Evolutionary conservation across 2,888 invertebrate species (phyloP).

Genomic region (Cloeon dipterum): DNA sequence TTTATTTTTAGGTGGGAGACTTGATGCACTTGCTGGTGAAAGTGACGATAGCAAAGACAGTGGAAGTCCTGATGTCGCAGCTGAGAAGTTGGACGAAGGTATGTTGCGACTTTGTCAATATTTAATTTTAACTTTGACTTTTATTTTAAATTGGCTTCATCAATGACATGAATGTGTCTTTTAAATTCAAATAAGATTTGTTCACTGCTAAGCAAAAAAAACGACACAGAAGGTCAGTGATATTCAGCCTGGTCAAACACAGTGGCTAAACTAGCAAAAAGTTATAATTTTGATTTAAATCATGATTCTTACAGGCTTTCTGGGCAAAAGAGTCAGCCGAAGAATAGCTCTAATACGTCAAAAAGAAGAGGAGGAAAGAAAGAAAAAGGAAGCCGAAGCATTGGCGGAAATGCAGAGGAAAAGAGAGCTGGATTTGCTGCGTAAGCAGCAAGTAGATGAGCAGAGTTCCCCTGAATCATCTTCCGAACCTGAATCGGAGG

Average conservation of each 20-base stretch:
- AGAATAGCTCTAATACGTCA: conserved; percentile 74
- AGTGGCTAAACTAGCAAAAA: no score
- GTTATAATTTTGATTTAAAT: no score
- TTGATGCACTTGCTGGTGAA: conserved; percentile 5
- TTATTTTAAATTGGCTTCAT: no score
- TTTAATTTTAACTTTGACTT: no score
- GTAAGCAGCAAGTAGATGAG: conserved; percentile 14
- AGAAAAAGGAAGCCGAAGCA: conserved; percentile 51
- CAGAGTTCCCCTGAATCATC: conserved; percentile 6
- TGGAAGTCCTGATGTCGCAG: background rate
- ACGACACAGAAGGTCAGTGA: no score
- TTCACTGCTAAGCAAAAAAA: no score
- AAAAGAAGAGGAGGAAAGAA: conserved; percentile 57
- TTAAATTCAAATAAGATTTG: no score
- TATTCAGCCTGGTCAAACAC: no score
- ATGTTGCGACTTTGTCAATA: no score
- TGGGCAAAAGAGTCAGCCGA: conserved; percentile 56
- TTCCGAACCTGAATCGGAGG: conserved; percentile 2
- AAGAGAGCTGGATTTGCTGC: conserved; percentile 30
- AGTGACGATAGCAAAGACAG: conserved; percentile 12
- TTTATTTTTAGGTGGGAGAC: conserved; percentile 6
- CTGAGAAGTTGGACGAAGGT: no score
- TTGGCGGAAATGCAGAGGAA: conserved; percentile 31
- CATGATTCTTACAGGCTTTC: no score
- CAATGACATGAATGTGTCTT: no score